Base-by-base conservation (phyloP, 2,113 vertebrate genomes). In the Clarias macrocephalus region DNA sequence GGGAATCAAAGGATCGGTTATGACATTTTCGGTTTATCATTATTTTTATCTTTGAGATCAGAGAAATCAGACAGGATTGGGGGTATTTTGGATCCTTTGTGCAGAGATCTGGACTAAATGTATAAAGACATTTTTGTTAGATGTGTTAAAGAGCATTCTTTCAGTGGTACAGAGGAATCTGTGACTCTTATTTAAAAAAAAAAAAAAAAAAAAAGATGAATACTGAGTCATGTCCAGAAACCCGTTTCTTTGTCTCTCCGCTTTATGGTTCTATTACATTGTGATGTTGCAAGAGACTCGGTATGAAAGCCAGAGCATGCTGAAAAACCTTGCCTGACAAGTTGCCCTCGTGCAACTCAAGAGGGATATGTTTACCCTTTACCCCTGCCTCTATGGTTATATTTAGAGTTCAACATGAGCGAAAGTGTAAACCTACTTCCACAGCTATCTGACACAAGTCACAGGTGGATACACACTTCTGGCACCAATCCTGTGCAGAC, bases 371-470 rank as follows among this genome's bases (percentile, higher is more conserved):
- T 89, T 91, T 90, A 90, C 89, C 42, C 88, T 84, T 84, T 89
- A 82, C 86, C 77, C 79, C 91, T 91, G 85, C 63, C 56, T 89
- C 84, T 72, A 54, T 70, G 65, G 88, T 90, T 92, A 90, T 90
- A 90, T 92, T 90, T 91, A 91, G 88, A 91, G 86, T 88, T 90
- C 88, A 86, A 82, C 88, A 89, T 85, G 86, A 88, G 65, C 72
- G 81, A 87, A 75, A 83, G 81, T 87, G 86, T 87, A 84, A 87
- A 87, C 81, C 70, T 66, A 87, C 72, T 79, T 87, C 81, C 82
- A 66, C 59, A 68, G 86, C 72, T 87, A 83, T 87, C 81, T 87
- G 86, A 87, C 86, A 87, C 86, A 84, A 87, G 81, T 87, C 86
- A 87, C 86, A 87, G 86, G 86, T 87, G 86, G 86, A 83, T 6